phyloP scores from a whole-genome alignment of 2,797 vertebrate species.

The Danio choprae region DNA sequence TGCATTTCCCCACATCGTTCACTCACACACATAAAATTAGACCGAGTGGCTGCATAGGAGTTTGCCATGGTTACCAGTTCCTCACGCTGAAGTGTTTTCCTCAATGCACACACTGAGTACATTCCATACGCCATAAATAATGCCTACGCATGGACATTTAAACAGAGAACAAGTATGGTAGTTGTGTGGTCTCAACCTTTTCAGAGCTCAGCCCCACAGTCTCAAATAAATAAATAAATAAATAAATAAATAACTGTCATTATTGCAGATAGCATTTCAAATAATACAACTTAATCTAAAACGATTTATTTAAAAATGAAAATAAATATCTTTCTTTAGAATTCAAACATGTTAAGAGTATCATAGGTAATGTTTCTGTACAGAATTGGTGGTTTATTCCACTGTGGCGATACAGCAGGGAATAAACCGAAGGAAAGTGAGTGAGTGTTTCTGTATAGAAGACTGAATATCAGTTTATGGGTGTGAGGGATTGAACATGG shows the following conservation, averaged over 20 bases:
- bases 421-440: no score
- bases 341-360: background rate
- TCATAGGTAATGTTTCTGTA: background rate
- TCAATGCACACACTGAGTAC: slow-evolving; percentile 32
- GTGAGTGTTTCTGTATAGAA: slow-evolving; percentile 21
- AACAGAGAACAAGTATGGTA: background rate
- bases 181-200: background rate
- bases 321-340: no score
- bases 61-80: slow-evolving; percentile 48
- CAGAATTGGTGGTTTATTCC: background rate
- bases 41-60: background rate
- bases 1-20: slow-evolving; percentile 8
- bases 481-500: slow-evolving; percentile 11
- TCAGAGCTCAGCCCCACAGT: no score
- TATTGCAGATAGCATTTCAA: no score
- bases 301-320: no score
- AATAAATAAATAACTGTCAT: no score
- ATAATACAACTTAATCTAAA: no score
- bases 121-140: slow-evolving; percentile 53
- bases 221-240: no score
- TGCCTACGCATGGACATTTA: background rate
- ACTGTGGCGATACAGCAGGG: no score
- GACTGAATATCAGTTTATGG: slow-evolving; percentile 23
- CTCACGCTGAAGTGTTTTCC: slow-evolving; percentile 41
- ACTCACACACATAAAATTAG: slow-evolving; percentile 2